These are phyloP conservation scores for Perognathus longimembris DNA, from an alignment of 2,113 vertebrate species.

Conservation along the genomic window DNA sequence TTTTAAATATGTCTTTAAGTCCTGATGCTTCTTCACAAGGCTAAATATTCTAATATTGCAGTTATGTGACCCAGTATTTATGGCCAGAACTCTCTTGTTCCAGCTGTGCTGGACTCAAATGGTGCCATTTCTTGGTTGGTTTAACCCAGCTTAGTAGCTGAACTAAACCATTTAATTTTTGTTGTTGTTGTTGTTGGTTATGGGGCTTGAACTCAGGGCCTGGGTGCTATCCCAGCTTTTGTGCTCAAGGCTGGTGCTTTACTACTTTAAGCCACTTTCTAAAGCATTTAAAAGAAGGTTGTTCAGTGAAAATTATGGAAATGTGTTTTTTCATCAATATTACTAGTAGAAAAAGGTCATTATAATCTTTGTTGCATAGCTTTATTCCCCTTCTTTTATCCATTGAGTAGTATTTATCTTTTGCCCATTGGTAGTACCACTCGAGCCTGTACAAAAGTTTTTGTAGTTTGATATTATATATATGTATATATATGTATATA, in stretches of 20 bases:
- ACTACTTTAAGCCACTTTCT: no score
- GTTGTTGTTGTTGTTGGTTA: no score
- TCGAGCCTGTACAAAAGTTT: constrained; percentile 91
- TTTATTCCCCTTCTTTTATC: not conserved
- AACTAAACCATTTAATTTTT: not conserved
- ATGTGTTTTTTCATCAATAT: not conserved
- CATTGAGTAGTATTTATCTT: no score
- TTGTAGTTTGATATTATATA: constrained; percentile 92
- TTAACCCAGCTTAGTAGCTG: constrained; percentile 38
- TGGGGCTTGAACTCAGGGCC: no score
- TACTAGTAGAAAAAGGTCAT: constrained; percentile 43
- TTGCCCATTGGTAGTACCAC: no score
- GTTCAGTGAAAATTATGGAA: constrained; percentile 46
- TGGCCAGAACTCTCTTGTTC: not conserved
- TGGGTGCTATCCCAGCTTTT: no score
- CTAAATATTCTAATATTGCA: constrained; percentile 60
- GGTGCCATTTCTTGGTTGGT: constrained; percentile 43
- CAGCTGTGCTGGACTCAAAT: not conserved
- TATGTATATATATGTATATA: no score
- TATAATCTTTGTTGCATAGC: constrained; percentile 12
- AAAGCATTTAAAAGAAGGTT: not conserved
- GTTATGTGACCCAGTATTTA: no score
- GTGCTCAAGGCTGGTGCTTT: no score
- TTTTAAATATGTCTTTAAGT: constrained; percentile 64
- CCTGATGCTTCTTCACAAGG: not conserved